Conservation (phyloP, 2,888 invertebrate species). For the Mesorhabditis sp. region DNA sequence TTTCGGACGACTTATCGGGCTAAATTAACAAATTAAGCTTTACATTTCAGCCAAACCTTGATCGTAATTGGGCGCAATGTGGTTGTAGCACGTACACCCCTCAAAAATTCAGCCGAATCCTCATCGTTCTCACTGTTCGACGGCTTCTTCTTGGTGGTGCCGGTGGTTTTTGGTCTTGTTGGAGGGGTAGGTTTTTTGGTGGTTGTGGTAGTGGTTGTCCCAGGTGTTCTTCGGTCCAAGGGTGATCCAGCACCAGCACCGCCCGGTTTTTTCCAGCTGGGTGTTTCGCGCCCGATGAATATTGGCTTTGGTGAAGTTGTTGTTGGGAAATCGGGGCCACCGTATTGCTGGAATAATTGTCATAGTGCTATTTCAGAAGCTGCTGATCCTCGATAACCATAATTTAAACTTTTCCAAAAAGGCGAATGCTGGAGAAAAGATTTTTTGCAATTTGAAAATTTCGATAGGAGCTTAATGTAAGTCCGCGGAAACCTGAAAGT, state of each 20-base stretch:
- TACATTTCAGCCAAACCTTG: no score
- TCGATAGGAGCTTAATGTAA: no score
- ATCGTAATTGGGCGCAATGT: no score
- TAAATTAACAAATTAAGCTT: no score
- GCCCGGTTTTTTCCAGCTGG: background rate
- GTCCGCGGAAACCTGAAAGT: no score
- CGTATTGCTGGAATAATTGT: constrained; percentile 28
- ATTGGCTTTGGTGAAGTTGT: constrained; percentile 7
- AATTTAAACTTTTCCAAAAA: constrained; percentile 3
- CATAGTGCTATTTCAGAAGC: no score
- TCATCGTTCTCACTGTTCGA: background rate
- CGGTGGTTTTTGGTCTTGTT: background rate
- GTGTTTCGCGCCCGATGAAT: background rate
- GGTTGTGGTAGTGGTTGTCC: background rate
- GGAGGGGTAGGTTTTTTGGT: constrained; percentile 8
- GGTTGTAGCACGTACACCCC: background rate
- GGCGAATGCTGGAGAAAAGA: background rate
- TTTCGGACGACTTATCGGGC: no score
- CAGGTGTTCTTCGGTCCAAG: background rate
- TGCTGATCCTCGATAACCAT: no score
- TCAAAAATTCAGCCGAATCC: constrained; percentile 1
- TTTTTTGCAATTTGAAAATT: no score
- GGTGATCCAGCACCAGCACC: constrained; percentile 2
- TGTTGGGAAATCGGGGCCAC: constrained; percentile 32
- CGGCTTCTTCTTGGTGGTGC: background rate